Conservation (phyloP, 2,113 vertebrate species). For the Alosa alosa region DNA sequence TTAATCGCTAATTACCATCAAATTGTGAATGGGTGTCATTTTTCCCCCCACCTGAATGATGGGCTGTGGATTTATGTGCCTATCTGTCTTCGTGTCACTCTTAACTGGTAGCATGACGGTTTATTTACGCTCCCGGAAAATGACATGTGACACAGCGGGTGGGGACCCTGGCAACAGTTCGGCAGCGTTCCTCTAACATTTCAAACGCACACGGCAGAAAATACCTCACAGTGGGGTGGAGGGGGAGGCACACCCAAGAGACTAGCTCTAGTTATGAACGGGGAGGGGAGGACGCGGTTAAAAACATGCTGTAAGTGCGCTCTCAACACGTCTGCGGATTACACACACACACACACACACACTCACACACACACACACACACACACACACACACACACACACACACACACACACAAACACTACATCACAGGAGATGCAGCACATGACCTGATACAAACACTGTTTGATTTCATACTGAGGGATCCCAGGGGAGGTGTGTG, state of each 20-base stretch:
- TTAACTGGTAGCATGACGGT: not conserved
- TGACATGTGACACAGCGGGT: not conserved
- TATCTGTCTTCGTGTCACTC: conserved; percentile 10
- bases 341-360: not conserved
- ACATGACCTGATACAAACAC: not conserved
- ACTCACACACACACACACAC: not conserved
- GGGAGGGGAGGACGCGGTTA: not conserved
- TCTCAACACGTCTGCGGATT: not conserved
- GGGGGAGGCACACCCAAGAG: not conserved
- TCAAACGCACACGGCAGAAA: not conserved
- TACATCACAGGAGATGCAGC: not conserved
- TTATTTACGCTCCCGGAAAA: conserved; percentile 3
- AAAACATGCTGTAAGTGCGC: not conserved
- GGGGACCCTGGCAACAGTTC: not conserved
- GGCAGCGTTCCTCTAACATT: not conserved
- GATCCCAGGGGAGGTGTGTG: not conserved
- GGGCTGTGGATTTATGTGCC: not conserved
- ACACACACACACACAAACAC: not conserved
- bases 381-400: not conserved
- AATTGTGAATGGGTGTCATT: conserved; percentile 9
- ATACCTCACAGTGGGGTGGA: not conserved
- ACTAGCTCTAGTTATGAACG: not conserved
- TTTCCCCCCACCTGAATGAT: not conserved
- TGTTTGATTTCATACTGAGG: not conserved
- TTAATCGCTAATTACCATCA: conserved; percentile 19